Evolutionary conservation across 1,140 invertebrate species (phyloP).

Genomic region (Metopolophium dirhodum): DNA sequence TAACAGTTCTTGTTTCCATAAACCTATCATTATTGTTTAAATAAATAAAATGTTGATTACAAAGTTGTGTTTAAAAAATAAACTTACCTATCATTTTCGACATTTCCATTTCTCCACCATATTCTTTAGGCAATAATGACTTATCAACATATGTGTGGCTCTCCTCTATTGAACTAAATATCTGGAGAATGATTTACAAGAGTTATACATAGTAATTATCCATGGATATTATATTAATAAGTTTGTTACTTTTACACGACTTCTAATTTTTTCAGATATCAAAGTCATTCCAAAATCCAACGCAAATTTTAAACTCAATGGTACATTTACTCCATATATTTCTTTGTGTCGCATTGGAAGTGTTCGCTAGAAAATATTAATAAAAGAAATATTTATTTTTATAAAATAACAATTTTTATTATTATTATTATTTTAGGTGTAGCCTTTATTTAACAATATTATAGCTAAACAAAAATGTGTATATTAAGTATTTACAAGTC

Average conservation of each 20-base stretch:
- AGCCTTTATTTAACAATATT: neutral
- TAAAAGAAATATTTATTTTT: neutral
- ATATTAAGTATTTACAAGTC: neutral
- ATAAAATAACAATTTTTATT: neutral
- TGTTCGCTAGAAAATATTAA: constrained; percentile 70
- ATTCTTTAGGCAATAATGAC: constrained; percentile 78
- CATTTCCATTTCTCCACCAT: constrained; percentile 81
- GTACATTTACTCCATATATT: constrained; percentile 79
- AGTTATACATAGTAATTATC: neutral
- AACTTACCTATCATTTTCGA: constrained; percentile 80
- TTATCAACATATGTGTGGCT: constrained; percentile 70
- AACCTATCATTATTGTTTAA: constrained; percentile 63
- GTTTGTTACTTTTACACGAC: constrained; percentile 69
- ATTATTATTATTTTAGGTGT: neutral
- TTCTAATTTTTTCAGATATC: constrained; percentile 82
- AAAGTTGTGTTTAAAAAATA: constrained; percentile 30
- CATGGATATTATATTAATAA: neutral
- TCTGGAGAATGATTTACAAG: constrained; percentile 59
- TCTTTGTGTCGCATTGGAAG: constrained; percentile 85
- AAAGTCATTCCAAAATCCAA: constrained; percentile 81
- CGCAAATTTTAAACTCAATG: constrained; percentile 78
- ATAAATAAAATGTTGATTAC: constrained; percentile 26
- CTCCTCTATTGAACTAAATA: constrained; percentile 72
- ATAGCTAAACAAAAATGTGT: neutral
- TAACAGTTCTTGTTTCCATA: constrained; percentile 73